phyloP scores from a whole-genome alignment of 2,888 invertebrate species.

The Lamellibrachia satsuma region DNA sequence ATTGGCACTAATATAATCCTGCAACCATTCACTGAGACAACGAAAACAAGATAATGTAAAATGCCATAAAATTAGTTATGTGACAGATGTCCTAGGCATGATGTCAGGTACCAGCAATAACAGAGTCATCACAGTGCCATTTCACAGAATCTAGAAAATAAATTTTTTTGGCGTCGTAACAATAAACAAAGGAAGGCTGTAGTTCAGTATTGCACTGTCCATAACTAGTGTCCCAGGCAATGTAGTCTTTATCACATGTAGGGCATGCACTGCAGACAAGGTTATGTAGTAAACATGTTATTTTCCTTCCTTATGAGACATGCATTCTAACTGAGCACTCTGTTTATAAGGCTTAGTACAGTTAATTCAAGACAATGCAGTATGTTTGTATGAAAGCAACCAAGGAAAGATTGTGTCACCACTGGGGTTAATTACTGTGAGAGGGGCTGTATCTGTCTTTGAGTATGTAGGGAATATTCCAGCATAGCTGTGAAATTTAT shows the following conservation, averaged over 20 bases:
- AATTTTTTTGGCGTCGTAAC: not conserved
- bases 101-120: not conserved
- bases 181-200: not conserved
- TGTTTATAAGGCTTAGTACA: not conserved
- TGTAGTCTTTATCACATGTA: not conserved
- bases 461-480: not conserved
- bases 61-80: not conserved
- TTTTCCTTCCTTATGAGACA: not conserved
- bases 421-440: too few species aligned
- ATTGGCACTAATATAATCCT: too few species aligned
- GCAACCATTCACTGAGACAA: too few species aligned
- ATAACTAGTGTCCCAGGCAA: not conserved
- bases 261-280: not conserved
- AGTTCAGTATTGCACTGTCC: not conserved
- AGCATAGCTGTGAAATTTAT: not conserved
- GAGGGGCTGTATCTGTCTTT: too few species aligned
- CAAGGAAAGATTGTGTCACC: too few species aligned
- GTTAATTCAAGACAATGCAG: not conserved
- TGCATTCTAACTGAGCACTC: not conserved
- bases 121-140: not conserved
- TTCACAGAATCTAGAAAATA: not conserved
- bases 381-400: too few species aligned
- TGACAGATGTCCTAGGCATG: not conserved
- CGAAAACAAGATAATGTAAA: not conserved
- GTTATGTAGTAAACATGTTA: not conserved